Evolutionary conservation across 2,888 invertebrate genomes (phyloP), one percentile per base, ranked within the genome.

Genomic region (Drosophila hamatofila): DNA sequence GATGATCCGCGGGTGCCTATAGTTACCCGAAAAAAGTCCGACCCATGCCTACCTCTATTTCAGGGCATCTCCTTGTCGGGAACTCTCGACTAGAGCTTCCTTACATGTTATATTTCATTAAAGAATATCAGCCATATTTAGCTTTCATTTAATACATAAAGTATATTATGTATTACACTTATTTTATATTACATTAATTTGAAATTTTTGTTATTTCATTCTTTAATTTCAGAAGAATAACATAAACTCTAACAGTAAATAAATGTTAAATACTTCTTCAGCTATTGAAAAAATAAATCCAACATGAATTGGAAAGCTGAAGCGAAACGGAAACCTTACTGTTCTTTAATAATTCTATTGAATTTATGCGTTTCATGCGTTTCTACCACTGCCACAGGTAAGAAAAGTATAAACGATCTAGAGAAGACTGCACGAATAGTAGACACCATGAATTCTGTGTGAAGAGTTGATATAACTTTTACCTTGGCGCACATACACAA

Each of bases 301-400:
- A 75, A 67, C 37, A 75, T 75, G 75, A 51, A 41, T 55, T 54
- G 44, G 61, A 42, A 52, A 30, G 18, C 25, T 27, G 18, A 8
- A 9, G n/a, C 35, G 12, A 46, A 18, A 27, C 39, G 58, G 46
- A 61, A 46, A 48, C 6, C 12, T 25, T 42, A 54, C 27, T 30
- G 42, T 42, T 51, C 33, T 23, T 33, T 74, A 8, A 39, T 60
- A 21, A 18, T 46, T 39, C 21, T 67, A 42, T 25, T 51, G 5
- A 46, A 18, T 21, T 42, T 67, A 3, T 67, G 18, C 23, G 5
- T 9, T 55, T 23, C 51, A 3, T 67, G 18, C 23, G 5, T 9
- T 55, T 23, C 51, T 11, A 21, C 55, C 39, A 62, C 21, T 39
- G 25, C 55, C 12, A 52, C 79, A 79, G 75, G 75, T 75, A 58